Conservation (phyloP, 2,113 vertebrate species). For the Leptocoma aspasia region DNA sequence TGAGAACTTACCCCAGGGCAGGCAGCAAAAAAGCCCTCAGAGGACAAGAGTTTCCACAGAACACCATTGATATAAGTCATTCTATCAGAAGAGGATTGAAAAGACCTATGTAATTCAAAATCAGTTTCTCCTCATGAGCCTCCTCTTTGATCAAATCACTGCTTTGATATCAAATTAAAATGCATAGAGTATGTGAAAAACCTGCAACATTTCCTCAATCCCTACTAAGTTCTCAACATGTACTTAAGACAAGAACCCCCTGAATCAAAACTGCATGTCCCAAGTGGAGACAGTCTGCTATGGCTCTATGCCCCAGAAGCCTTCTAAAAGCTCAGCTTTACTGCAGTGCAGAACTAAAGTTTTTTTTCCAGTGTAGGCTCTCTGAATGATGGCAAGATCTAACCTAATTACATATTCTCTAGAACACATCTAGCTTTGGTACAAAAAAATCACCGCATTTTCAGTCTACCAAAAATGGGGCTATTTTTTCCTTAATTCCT, state of each 20-base stretch:
- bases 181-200: not conserved
- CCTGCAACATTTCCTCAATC: not conserved
- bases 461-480: fast-evolving
- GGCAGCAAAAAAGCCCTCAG: not conserved
- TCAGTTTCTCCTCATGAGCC: not conserved
- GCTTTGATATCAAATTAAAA: not conserved
- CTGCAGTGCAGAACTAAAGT: not conserved
- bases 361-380: not conserved
- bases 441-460: not conserved
- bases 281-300: not conserved
- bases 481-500: not conserved
- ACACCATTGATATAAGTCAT: not conserved
- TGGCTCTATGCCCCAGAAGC: not conserved
- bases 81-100: not conserved
- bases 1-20: not conserved
- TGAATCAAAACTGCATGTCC: not conserved
- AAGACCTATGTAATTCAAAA: not conserved
- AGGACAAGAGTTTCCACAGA: not conserved
- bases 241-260: not conserved
- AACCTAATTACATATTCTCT: not conserved
- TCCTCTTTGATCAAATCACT: not conserved
- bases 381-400: not conserved
- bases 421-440: not conserved
- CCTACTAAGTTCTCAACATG: not conserved
- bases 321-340: not conserved